phyloP scores from a whole-genome alignment of 2,113 vertebrate genomes.

The Alethe castanea region DNA sequence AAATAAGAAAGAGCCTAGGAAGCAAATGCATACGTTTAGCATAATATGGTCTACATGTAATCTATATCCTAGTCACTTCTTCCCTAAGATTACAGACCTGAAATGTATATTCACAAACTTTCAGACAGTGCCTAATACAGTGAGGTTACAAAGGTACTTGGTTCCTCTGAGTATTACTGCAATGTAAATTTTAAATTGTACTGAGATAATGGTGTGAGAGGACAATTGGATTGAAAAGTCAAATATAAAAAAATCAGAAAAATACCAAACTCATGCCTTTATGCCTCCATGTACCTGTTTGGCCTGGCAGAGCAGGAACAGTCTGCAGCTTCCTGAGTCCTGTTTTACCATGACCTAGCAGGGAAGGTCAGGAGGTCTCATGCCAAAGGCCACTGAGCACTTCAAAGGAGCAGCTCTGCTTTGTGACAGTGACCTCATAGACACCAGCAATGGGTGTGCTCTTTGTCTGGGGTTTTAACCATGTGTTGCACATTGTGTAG shows the following conservation, averaged over 20 bases:
- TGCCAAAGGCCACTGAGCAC: background rate
- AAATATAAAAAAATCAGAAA: background rate
- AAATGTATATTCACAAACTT: slow-evolving; percentile 30
- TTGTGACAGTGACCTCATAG: background rate
- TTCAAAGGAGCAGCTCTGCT: background rate
- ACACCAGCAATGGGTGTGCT: background rate
- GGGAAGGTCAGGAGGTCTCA: background rate
- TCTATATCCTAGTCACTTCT: background rate
- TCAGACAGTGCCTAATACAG: background rate
- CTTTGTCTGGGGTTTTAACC: background rate
- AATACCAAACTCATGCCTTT: background rate
- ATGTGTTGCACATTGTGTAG: background rate
- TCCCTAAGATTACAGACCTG: background rate
- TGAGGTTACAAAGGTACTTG: background rate
- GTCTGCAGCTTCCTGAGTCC: background rate
- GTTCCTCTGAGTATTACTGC: background rate
- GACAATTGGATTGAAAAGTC: background rate
- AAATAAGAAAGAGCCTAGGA: background rate
- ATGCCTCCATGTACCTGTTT: background rate
- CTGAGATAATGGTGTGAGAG: background rate
- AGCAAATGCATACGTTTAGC: background rate
- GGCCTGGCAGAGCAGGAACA: background rate
- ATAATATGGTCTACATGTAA: background rate
- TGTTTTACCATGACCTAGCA: background rate
- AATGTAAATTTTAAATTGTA: background rate